Evolutionary conservation across 2,113 vertebrate genomes (phyloP).

Genomic region (Lethenteron reissneri): DNA sequence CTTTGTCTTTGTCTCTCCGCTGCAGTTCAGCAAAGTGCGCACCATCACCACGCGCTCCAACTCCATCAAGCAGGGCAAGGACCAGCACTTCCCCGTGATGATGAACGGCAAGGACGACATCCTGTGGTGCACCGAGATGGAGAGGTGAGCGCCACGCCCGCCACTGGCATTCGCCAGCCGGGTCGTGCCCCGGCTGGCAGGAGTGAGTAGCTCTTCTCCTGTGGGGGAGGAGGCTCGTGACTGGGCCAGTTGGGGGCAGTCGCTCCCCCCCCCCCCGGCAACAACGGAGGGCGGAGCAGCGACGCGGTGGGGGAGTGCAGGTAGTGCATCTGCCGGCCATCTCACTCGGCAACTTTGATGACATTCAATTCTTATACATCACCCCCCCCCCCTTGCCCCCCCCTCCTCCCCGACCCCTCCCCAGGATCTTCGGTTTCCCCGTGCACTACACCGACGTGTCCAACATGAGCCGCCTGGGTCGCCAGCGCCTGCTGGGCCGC

Average conservation of each 20-base stretch:
- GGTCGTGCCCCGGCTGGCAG: too few relatives aligned
- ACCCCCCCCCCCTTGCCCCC: background rate
- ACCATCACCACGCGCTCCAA: slow-evolving; percentile 97
- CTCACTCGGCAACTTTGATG: too few relatives aligned
- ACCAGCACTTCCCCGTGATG: slow-evolving; percentile 93
- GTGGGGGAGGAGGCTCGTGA: too few relatives aligned
- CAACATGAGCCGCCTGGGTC: slow-evolving; percentile 95
- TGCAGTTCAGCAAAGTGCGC: slow-evolving; percentile 86
- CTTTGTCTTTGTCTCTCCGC: slow-evolving; percentile 16
- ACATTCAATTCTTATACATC: too few relatives aligned
- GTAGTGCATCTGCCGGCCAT: too few relatives aligned
- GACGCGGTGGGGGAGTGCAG: too few relatives aligned
- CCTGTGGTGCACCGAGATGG: slow-evolving; percentile 97
- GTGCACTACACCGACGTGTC: slow-evolving; percentile 96
- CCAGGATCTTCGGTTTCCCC: slow-evolving; percentile 74
- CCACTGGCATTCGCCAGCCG: too few relatives aligned
- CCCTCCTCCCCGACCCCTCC: slow-evolving; percentile 9
- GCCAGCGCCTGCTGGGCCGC: slow-evolving; percentile 82
- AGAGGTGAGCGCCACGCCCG: slow-evolving; percentile 33
- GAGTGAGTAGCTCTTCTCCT: too few relatives aligned
- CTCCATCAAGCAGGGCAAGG: slow-evolving; percentile 96
- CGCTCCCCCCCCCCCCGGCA: too few relatives aligned
- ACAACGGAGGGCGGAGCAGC: too few relatives aligned
- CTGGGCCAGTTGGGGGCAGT: too few relatives aligned
- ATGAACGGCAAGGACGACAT: slow-evolving; percentile 99